phyloP scores from a whole-genome alignment of 1,140 invertebrate genomes.

The Liolophura sinensis region DNA sequence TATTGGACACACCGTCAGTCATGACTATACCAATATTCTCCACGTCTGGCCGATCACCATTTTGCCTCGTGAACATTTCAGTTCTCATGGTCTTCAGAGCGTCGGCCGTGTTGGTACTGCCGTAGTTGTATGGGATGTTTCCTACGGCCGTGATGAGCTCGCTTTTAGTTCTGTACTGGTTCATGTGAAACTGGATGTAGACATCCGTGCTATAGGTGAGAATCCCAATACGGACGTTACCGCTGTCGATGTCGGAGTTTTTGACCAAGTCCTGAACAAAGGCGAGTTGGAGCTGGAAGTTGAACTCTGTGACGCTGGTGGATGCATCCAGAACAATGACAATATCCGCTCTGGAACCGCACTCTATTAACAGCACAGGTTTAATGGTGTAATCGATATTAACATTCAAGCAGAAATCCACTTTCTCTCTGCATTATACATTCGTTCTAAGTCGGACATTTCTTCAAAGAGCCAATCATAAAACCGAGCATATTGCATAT shows the following conservation, averaged over 20 bases:
- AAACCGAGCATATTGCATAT: too few species aligned
- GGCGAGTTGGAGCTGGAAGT: constrained; percentile 36
- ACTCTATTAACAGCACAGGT: too few species aligned
- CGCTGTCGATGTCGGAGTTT: constrained; percentile 37
- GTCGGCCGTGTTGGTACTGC: constrained; percentile 46
- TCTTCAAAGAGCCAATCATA: too few species aligned
- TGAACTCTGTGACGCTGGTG: constrained; percentile 36
- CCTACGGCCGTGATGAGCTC: constrained; percentile 34
- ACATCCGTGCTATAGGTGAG: constrained; percentile 39
- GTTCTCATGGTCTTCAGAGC: constrained; percentile 35
- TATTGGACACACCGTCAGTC: constrained; percentile 47
- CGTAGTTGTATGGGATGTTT: constrained; percentile 35
- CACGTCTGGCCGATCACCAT: constrained; percentile 41
- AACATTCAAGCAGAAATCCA: too few species aligned
- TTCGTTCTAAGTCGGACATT: too few species aligned
- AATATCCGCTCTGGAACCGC: constrained; percentile 30
- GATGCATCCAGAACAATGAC: constrained; percentile 42
- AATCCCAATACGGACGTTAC: constrained; percentile 37
- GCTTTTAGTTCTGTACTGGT: constrained; percentile 22
- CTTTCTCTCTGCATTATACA: too few species aligned
- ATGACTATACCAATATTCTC: constrained; percentile 39
- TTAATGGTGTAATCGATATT: too few species aligned
- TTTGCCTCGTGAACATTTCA: constrained; percentile 33
- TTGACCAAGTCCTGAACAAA: constrained; percentile 40
- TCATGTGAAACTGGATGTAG: constrained; percentile 36